phyloP scores from a whole-genome alignment of 2,797 vertebrate species.

The Podarcis siculus region DNA sequence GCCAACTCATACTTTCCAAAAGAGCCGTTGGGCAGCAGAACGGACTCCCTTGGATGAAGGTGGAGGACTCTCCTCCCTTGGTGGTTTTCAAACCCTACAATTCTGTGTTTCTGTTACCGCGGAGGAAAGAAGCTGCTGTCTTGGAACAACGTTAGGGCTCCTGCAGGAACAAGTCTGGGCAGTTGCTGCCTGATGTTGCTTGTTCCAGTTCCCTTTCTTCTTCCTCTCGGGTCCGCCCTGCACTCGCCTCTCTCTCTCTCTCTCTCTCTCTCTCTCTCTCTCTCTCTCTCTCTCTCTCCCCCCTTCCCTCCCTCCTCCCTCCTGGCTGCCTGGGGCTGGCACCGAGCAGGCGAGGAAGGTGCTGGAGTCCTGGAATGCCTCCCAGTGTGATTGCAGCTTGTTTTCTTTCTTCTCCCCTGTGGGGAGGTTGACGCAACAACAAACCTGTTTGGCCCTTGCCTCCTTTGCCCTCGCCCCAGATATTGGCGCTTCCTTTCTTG shows the following conservation, averaged over 20 bases:
- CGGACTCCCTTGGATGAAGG: no score
- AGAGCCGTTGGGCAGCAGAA: no score
- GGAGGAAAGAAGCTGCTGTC: conserved; percentile 33
- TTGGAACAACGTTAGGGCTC: conserved; percentile 29
- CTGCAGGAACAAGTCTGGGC: conserved; percentile 72
- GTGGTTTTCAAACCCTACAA: no score
- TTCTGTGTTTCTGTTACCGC: no score
- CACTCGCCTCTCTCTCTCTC: conserved; percentile 5
- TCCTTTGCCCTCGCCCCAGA: background rate
- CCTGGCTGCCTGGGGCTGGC: conserved; percentile 63
- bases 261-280: no score
- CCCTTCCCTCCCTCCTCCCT: background rate
- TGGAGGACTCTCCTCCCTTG: no score
- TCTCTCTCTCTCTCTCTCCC: no score
- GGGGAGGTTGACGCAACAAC: conserved; percentile 57
- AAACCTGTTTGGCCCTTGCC: conserved; percentile 62
- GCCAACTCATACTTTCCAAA: no score
- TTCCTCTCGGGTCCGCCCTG: conserved; percentile 66
- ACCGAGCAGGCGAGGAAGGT: conserved; percentile 51
- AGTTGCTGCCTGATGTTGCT: conserved; percentile 64
- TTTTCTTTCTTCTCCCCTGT: conserved; percentile 71
- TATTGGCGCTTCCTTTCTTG: no score
- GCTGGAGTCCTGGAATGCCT: conserved; percentile 69
- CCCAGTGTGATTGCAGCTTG: conserved; percentile 68
- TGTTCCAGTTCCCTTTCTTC: conserved; percentile 52